These are phyloP conservation scores for Prionailurus viverrinus DNA, from an alignment of 2,113 vertebrate species.

Conservation along the genomic window DNA sequence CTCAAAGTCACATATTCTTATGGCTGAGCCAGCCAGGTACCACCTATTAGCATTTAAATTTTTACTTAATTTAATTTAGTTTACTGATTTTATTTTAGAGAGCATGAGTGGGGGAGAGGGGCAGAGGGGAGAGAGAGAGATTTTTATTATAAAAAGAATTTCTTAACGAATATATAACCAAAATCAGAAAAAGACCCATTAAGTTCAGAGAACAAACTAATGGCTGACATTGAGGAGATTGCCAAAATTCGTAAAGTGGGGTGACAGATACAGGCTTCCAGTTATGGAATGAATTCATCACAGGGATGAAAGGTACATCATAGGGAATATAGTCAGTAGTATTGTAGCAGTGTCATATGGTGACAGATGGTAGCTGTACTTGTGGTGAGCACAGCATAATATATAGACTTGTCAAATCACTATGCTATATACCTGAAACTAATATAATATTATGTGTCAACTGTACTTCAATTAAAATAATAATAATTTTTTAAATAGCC, in stretches of 20 bases:
- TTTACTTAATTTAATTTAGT: too few relatives aligned
- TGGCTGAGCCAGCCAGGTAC: background rate
- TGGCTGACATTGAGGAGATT: background rate
- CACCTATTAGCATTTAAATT: too few relatives aligned
- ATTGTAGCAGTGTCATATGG: background rate
- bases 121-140: too few relatives aligned
- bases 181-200: background rate
- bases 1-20: background rate
- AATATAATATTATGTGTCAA: background rate
- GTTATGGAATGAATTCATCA: background rate
- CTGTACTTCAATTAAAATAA: background rate
- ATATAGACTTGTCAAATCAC: background rate
- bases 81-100: too few relatives aligned
- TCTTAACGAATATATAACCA: background rate
- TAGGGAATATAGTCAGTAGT: background rate
- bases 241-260: background rate
- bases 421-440: background rate
- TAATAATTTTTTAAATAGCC: background rate
- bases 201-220: background rate
- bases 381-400: background rate
- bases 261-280: background rate
- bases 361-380: background rate
- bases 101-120: too few relatives aligned
- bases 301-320: background rate
- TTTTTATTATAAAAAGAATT: constrained; percentile 1